Evolutionary conservation across 1,140 invertebrate genomes (phyloP), one percentile per base, ranked within the genome.

Genomic region (Charaxes varanes): DNA sequence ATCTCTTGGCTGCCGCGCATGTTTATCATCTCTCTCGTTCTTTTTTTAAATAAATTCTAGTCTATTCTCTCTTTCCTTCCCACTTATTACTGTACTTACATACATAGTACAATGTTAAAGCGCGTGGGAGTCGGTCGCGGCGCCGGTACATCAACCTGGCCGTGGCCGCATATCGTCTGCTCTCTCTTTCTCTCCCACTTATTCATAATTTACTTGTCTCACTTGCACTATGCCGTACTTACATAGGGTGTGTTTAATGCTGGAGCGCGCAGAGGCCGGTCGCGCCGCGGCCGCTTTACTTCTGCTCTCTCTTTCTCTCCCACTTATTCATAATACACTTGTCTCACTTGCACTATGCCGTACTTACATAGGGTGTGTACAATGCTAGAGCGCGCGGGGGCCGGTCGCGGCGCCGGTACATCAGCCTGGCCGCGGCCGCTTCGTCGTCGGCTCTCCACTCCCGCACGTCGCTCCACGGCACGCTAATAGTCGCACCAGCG

Each of bases 401-500:
- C 55, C 94, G 92, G 53, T 95, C 94, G 43, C 81, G 79, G 51
- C 93, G 87, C 60, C 90, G 89, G 77, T 97, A 97, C 53, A 94
- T 91, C 80, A 97, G 91, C 61, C 91, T 92, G 80, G 97, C 94
- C 7, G 93, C 91, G 88, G 96, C 95, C 26, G 91, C 93, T 63
- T 95, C 94, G 69, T 97, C 94, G 77, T 97, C 95, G 7, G 93
- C 87, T 61, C 96, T 93, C 91, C 93, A 97, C 49, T 91, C 88
- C 16, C 90, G 88, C 24, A 97, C 90, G 40, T 87, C 88, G 40
- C 89, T 88, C 95, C 95, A 97, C 12, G 88, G 84, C 61, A 97
- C 91, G 60, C 95, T 93, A 27, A 33, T 21, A 10, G 7, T 36
- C 91, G 81, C 94, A 2, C 35, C 28, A 33, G 15, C 26, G 32